These are phyloP conservation scores for Nomada ruficornis DNA, from an alignment of 2,888 invertebrate species.

Conservation along the genomic window DNA sequence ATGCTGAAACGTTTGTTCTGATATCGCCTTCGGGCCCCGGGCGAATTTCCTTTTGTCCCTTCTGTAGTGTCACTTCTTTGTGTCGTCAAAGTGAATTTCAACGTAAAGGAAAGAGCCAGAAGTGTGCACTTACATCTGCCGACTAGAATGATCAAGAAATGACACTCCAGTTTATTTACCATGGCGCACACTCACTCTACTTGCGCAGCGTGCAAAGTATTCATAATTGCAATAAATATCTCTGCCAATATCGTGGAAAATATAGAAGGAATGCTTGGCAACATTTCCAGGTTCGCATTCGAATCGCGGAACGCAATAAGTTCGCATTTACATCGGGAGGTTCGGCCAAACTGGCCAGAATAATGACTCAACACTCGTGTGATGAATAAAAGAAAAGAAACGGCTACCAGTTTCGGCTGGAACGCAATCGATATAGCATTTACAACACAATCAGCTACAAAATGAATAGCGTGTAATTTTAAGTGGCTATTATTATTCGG, in stretches of 20 bases:
- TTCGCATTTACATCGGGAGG: constrained; percentile 14
- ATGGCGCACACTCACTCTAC: neutral
- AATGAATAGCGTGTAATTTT: constrained; percentile 14
- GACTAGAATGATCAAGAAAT: neutral
- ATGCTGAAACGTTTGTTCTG: constrained; percentile 27
- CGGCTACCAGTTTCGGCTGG: constrained; percentile 22
- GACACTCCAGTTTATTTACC: neutral
- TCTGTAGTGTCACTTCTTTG: constrained; percentile 20
- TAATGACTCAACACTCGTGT: constrained; percentile 19
- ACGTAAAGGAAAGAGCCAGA: constrained; percentile 17
- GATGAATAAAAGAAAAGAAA: constrained; percentile 37
- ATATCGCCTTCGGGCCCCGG: constrained; percentile 22
- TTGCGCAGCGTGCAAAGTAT: neutral
- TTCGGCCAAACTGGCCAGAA: constrained; percentile 7
- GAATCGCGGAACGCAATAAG: constrained; percentile 2
- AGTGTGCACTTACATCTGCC: constrained; percentile 5
- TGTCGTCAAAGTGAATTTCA: constrained; percentile 35
- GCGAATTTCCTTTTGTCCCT: constrained; percentile 30
- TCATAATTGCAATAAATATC: neutral
- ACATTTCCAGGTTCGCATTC: constrained; percentile 14
- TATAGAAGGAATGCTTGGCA: neutral
- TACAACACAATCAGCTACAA: neutral
- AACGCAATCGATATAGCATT: constrained; percentile 19
- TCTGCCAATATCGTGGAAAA: neutral
- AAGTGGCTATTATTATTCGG: neutral